A percentile compares a stretch with the other conserved stretches of the same genome.
Conservation (phyloP, 2,888 invertebrate species). For the Cheilosia urbana region DNA sequence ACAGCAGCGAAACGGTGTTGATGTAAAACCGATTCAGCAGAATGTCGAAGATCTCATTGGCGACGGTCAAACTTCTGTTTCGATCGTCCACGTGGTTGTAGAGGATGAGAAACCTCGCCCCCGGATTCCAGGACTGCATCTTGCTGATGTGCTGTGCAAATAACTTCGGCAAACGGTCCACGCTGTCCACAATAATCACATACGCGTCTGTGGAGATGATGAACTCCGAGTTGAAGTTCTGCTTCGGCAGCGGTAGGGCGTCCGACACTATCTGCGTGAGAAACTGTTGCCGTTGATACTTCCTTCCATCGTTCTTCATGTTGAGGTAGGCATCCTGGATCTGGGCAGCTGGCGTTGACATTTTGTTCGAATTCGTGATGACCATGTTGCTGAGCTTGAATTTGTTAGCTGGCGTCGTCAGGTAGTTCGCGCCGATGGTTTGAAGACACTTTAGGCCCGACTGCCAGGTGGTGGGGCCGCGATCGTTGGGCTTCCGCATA, state of each 20-base stretch:
- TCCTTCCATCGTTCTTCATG: slow-evolving; percentile 78
- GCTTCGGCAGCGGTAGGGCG: slow-evolving; percentile 63
- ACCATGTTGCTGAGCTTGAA: slow-evolving; percentile 79
- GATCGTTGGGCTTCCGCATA: slow-evolving; percentile 78
- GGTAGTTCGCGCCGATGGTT: slow-evolving; percentile 78
- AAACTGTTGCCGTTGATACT: slow-evolving; percentile 55
- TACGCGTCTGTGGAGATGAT: slow-evolving; percentile 80
- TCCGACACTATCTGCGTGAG: slow-evolving; percentile 80
- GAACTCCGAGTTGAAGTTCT: slow-evolving; percentile 64
- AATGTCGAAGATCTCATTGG: slow-evolving; percentile 78
- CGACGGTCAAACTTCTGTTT: slow-evolving; percentile 71
- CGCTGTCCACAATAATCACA: slow-evolving; percentile 80
- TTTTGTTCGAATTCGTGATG: slow-evolving; percentile 79
- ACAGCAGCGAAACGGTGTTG: slow-evolving; percentile 81
- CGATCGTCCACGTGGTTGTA: slow-evolving; percentile 79
- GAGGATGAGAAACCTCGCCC: slow-evolving; percentile 81
- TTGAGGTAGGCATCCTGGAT: slow-evolving; percentile 81
- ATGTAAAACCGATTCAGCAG: slow-evolving; percentile 80
- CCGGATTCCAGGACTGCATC: slow-evolving; percentile 82
- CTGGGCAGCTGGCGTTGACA: slow-evolving; percentile 81
- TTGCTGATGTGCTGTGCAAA: slow-evolving; percentile 78
- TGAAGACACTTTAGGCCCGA: slow-evolving; percentile 81
- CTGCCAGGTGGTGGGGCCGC: slow-evolving; percentile 79
- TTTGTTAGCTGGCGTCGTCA: slow-evolving; percentile 70
- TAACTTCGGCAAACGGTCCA: slow-evolving; percentile 77